Evolutionary conservation across 2,888 invertebrate genomes (phyloP), one percentile per base, ranked within the genome.

Genomic region (Neria commutata): DNA sequence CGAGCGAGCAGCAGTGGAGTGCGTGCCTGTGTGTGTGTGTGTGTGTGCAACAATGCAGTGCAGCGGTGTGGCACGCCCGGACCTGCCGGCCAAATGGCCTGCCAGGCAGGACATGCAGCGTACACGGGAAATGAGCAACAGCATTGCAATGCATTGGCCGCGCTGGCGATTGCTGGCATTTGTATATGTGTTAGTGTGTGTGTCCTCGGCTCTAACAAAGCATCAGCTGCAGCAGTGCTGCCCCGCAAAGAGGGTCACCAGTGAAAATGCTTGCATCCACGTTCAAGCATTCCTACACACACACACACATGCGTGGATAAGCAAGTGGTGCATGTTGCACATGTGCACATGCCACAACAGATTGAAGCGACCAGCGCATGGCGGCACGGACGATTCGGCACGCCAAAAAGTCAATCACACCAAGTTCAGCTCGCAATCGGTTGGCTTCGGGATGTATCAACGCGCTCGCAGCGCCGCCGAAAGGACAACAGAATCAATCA

Each of bases 111-210:
- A 5, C n/a, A 37, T 47, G 16, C 40, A 42, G 40, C 17, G 25
- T 37, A 53, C 42, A 53, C 34, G 19, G 29, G 29, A 53, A 45
- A 45, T 25, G 19, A 53, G 45, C 53, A 53, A 53, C 53, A 53
- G 53, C 16, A 53, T 42, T 26, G 42, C 46, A 21, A n/a, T 10
- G 17, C 54, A 33, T 46, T 54, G 42, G 45, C 21, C 29, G 37
- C 29, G 29, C 37, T 37, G 8, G 37, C 37, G n/a, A n/a, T 37
- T 5, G 29, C 5, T 11, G 5, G 29, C 11, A 29, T 29, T 11
- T 29, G 29, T 29, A 11, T 29, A 11, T 29, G 29, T 29, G 29
- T 29, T n/a, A n/a, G 29, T 29, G 29, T 29, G 26, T 1, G 14
- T 23, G 47, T 2, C 10, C 3, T 3, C 6, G 19, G 14, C 6